Percentiles rank a stretch among this genome's conserved stretches.
phyloP scores from a whole-genome alignment of 2,113 vertebrate genomes.

The Phrynosoma blainvillii region DNA sequence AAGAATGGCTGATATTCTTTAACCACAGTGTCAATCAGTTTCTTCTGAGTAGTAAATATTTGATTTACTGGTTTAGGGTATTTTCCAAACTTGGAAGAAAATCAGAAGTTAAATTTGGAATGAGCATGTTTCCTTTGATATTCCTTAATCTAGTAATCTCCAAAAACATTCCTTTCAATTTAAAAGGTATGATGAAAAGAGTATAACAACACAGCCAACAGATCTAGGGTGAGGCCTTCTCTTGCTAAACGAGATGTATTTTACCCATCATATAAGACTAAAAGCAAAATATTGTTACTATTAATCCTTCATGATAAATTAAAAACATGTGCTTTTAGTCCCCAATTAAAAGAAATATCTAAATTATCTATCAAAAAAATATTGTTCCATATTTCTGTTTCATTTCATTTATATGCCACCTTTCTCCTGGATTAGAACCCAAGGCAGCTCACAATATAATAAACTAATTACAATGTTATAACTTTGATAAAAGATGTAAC shows the following conservation, averaged over 20 bases:
- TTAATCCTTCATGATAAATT: background rate
- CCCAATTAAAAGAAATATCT: background rate
- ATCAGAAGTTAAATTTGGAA: conserved; percentile 13
- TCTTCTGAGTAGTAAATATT: conserved; percentile 29
- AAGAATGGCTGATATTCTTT: conserved; percentile 19
- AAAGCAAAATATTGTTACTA: background rate
- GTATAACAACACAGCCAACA: background rate
- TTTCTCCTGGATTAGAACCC: too few species aligned
- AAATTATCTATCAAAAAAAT: background rate
- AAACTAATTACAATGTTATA: background rate
- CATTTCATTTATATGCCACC: too few species aligned
- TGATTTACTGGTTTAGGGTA: background rate
- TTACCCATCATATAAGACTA: conserved; percentile 19
- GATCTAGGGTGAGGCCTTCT: background rate
- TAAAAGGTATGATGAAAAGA: conserved; percentile 3
- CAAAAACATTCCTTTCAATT: background rate
- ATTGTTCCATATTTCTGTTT: background rate
- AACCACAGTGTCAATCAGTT: background rate
- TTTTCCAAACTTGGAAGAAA: conserved; percentile 19
- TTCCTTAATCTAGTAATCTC: background rate
- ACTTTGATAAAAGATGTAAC: background rate
- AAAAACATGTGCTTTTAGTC: background rate
- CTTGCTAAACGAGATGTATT: conserved; percentile 7
- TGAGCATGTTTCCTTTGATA: background rate
- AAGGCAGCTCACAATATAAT: too few species aligned